Evolutionary conservation across 2,888 invertebrate species (phyloP), one percentile per base, ranked within the genome.

Genomic region (Corythucha ciliata): DNA sequence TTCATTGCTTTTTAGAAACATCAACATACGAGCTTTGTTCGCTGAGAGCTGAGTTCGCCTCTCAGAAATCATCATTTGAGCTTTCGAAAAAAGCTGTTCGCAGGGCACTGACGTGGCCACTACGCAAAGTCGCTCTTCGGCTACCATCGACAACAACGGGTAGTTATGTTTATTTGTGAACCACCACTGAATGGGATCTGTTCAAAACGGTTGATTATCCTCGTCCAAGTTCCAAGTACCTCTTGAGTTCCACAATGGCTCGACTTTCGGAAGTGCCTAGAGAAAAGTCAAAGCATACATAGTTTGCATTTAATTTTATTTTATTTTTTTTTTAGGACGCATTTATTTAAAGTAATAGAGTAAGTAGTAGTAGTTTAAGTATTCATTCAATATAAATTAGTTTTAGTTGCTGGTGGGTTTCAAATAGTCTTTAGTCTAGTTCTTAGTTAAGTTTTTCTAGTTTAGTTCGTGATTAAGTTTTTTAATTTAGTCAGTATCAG

Each of bases 21-120:
- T 25, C 24, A 53, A 21, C 41, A 48, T 32, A 16, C 36, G 32
- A 12, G 26, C 49, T 45, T 53, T 53, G 4, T 16, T n/a, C 2
- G 48, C 27, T 18, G 36, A 22, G 6, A 53, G 45, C n/a, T n/a
- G n/a, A n/a, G n/a, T n/a, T n/a, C n/a, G n/a, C n/a, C n/a, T 41
- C 22, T 49, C 44, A 16, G 24, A 42, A 8, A 54, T 21, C 8
- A 54, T 40, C 16, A 45, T 18, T 2, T 50, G 50, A 1, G 54
- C 46, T 14, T 54, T 54, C 1, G 46, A 50, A 51, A 54, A 54
- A 4, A 54, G 14, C 8, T 46, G 45, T 24, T 54, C 46, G 21
- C 54, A 54, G 5, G 54, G 54, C 1, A 54, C 54, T n/a, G 50
- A 50, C 3, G 54, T 54, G 2, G 50, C 36, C 12, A 50, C 39